Percentiles rank a stretch among this genome's conserved stretches.
phyloP scores from a whole-genome alignment of 1,140 invertebrate species.

The Odontomachus brunneus region DNA sequence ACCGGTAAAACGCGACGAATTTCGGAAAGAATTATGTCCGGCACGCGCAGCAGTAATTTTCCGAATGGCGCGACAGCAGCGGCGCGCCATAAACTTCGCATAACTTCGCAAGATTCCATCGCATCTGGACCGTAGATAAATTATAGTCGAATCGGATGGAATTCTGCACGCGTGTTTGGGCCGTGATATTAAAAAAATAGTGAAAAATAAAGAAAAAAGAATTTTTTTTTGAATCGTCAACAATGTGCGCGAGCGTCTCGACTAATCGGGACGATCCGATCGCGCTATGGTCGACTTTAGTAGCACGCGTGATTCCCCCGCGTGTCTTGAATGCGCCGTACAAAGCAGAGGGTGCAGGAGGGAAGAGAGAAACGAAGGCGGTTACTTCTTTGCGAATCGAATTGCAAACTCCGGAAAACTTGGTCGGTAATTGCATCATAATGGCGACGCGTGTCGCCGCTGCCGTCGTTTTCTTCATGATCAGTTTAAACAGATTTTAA shows the following conservation, averaged over 20 bases:
- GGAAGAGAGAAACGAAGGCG: neutral
- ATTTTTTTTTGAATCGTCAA: too few species aligned
- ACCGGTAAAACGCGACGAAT: conserved; percentile 50
- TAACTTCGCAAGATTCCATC: conserved; percentile 1
- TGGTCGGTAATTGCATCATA: conserved; percentile 5
- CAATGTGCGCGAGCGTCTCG: too few species aligned
- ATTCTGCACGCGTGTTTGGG: too few species aligned
- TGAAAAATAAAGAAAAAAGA: too few species aligned
- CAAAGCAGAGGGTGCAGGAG: too few species aligned
- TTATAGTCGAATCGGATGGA: neutral
- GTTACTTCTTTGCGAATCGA: conserved; percentile 20
- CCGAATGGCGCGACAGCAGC: conserved; percentile 12
- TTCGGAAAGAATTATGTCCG: conserved; percentile 48
- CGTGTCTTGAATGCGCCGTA: neutral
- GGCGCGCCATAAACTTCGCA: conserved; percentile 33
- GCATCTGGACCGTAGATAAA: neutral
- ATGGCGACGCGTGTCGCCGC: neutral
- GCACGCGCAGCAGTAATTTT: conserved; percentile 29
- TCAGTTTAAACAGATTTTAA: too few species aligned
- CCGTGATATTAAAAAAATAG: too few species aligned
- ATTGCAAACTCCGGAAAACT: conserved; percentile 26
- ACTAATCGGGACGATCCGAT: too few species aligned
- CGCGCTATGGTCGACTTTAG: too few species aligned
- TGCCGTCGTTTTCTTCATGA: neutral
- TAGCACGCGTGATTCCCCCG: neutral